Base-by-base conservation (phyloP, 2,797 vertebrate species). In the Danio aesculapii region DNA sequence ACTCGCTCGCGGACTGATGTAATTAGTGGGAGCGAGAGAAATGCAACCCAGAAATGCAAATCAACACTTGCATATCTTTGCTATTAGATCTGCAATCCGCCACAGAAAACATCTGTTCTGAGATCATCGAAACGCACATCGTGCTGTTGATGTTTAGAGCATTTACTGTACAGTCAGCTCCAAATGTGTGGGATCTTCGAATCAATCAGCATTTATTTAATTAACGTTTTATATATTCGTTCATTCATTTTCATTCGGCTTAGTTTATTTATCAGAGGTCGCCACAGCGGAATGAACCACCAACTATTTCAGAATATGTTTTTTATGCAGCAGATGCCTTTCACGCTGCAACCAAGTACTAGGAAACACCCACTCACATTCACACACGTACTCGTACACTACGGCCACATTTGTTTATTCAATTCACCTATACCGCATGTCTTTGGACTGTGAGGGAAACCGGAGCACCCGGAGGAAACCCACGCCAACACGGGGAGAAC, bases 41-140 rank as follows among this genome's bases (percentile, higher is more conserved):
- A 49, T 9, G 71, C 64, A 49, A n/a, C 43, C 44, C 41, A 62
- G 19, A 30, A 16, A 62, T 44, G 55, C 46, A 62, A 61, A 50
- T 69, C 64, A 17, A 79, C 55, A 75, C 21, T 47, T 74, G 59
- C 21, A 6, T 17, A 50, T 75, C 46, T 52, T 21, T 16, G 63
- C 21, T 63, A 14, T 10, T 63, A 46, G 21, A 50, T 75, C 55
- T 47, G 57, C 43, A n/a, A 13, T 49, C 72, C 43, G n/a, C 39
- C 1, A 11, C 47, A 19, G 14, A 50, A 41, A 52, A 6, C 73
- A 75, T 63, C 59, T 52, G 59, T 62, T 63, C 14, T 52, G 19
- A 21, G 47, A n/a, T 41, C 58, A 63, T 52, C 46, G 14, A 63
- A 50, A 30, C 0, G 1, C 17, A 11, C 46, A 52, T 41, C 47